Conservation (phyloP, 2,888 invertebrate species). For the Atrina japonica region DNA sequence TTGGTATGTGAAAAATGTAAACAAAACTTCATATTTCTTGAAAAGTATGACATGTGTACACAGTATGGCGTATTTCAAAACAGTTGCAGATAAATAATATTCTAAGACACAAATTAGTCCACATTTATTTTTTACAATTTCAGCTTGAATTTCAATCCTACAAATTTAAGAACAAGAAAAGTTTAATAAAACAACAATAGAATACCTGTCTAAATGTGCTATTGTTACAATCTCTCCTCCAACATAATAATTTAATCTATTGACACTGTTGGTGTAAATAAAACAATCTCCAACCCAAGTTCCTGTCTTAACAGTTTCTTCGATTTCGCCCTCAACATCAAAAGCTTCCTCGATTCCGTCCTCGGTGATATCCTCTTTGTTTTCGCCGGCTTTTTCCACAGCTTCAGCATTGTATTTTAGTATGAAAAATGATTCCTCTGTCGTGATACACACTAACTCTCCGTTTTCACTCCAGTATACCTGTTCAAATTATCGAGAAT, state of each 20-base stretch:
- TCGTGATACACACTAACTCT: constrained; percentile 94
- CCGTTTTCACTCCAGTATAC: constrained; percentile 98
- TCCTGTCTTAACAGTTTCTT: constrained; percentile 95
- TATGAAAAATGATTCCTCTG: constrained; percentile 97
- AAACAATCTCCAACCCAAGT: constrained; percentile 99
- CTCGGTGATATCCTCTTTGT: constrained; percentile 88
- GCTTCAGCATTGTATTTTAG: constrained; percentile 92
- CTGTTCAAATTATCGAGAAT: constrained; percentile 58
- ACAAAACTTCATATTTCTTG: no score
- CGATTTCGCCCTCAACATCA: constrained; percentile 93
- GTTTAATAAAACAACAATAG: no score
- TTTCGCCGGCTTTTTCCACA: constrained; percentile 88
- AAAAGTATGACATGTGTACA: no score
- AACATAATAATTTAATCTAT: constrained; percentile 99
- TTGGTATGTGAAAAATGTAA: no score
- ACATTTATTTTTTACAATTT: no score
- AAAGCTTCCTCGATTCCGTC: constrained; percentile 96
- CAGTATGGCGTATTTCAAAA: no score
- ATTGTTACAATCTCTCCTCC: constrained; percentile 99
- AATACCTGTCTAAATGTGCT: constrained; percentile 94
- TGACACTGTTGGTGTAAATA: constrained; percentile 98
- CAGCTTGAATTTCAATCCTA: no score
- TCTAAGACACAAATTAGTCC: no score
- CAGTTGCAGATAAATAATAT: no score
- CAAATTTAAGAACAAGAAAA: no score